phyloP scores from a whole-genome alignment of 2,888 invertebrate genomes.

The Epirrhoe tristata region DNA sequence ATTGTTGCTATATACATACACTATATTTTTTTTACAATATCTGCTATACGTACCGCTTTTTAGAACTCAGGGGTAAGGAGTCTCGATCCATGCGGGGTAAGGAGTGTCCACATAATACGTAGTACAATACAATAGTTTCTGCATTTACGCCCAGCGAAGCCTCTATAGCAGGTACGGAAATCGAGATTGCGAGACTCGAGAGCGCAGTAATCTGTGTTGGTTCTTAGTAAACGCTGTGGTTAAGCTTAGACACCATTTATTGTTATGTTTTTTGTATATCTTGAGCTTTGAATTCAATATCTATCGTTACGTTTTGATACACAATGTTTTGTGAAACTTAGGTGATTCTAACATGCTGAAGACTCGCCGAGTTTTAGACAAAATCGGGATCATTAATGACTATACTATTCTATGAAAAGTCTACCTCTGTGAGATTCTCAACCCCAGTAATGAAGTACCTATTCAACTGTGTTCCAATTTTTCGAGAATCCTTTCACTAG shows the following conservation, averaged over 20 bases:
- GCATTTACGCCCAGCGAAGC: constrained; percentile 43
- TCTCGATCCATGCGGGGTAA: no score
- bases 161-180: constrained; percentile 44
- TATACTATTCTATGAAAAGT: not conserved
- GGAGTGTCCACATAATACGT: no score
- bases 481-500: constrained; percentile 14
- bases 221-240: not conserved
- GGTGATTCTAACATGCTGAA: no score
- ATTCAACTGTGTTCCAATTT: constrained; percentile 36
- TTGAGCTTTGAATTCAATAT: not conserved
- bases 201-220: not conserved
- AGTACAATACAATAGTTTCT: no score
- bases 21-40: no score
- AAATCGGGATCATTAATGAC: no score
- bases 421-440: not conserved
- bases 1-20: no score
- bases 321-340: no score
- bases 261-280: not conserved
- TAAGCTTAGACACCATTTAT: not conserved
- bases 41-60: no score
- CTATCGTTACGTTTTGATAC: no score
- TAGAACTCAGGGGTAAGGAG: no score
- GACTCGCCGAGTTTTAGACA: no score
- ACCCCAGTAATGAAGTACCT: constrained; percentile 30
- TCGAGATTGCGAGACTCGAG: constrained; percentile 4